These are phyloP conservation scores for Parazoanthus darwini DNA, from an alignment of 92 coral and sea anemone genomes.

Conservation along the genomic window DNA sequence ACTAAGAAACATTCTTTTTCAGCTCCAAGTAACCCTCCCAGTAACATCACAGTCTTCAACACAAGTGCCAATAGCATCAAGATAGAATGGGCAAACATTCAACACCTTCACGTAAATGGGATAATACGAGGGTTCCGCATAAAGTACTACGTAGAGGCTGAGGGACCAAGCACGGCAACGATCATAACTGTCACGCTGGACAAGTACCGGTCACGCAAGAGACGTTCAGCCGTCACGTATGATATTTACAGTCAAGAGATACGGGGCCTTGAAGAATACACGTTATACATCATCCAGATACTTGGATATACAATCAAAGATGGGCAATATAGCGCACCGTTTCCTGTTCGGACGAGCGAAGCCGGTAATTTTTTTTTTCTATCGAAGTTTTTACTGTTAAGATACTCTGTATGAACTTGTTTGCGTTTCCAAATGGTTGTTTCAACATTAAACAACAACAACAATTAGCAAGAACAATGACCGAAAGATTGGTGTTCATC, in stretches of 20 bases:
- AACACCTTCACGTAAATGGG: constrained; percentile 23
- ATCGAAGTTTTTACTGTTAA: not conserved
- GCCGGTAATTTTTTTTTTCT: not conserved
- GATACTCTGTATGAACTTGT: not conserved
- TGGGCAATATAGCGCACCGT: constrained; percentile 33
- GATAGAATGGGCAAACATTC: constrained; percentile 43
- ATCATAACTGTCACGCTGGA: constrained; percentile 15
- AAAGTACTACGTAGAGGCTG: constrained; percentile 3
- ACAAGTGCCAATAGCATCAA: constrained; percentile 44
- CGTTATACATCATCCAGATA: constrained; percentile 42
- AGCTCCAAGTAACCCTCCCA: constrained; percentile 54
- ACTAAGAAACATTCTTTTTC: not conserved
- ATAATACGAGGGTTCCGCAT: constrained; percentile 38
- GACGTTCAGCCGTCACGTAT: constrained; percentile 29
- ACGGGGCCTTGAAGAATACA: constrained; percentile 47
- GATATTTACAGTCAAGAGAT: constrained; percentile 31
- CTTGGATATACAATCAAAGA: constrained; percentile 43
- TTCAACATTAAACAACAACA: too few species aligned
- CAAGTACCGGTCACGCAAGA: not conserved
- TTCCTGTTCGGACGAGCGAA: constrained; percentile 29
- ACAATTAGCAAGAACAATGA: too few species aligned
- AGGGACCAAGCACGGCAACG: constrained; percentile 26
- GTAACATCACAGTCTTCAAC: constrained; percentile 26
- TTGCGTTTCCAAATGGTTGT: not conserved
- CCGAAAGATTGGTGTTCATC: too few species aligned